A percentile compares a stretch with the other conserved stretches of the same genome.
These are phyloP conservation scores for Hippocampus zosterae DNA, from an alignment of 2,113 vertebrate genomes.

Conservation along the genomic window DNA sequence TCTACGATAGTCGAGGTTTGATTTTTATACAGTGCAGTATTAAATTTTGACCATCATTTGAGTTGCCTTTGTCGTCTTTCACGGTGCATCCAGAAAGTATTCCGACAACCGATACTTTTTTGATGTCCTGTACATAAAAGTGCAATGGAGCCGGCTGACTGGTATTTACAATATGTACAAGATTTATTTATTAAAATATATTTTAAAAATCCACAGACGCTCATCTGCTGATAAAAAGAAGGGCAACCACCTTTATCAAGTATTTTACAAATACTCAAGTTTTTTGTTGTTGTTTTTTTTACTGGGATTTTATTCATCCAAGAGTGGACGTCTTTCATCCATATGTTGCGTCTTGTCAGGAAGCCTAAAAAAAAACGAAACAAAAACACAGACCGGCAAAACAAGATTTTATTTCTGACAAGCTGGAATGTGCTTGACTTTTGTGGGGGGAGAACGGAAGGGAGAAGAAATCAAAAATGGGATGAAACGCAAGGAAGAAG, in stretches of 20 bases:
- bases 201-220: background rate
- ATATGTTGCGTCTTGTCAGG: background rate
- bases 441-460: no score
- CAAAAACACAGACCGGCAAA: background rate
- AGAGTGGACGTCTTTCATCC: slow-evolving; percentile 43
- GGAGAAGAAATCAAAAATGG: no score
- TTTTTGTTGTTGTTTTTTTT: slow-evolving; percentile 8
- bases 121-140: background rate
- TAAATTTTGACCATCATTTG: background rate
- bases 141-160: background rate
- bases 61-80: background rate
- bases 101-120: background rate
- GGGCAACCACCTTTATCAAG: no score
- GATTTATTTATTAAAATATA: slow-evolving; percentile 8
- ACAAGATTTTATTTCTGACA: background rate
- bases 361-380: slow-evolving; percentile 16
- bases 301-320: slow-evolving; percentile 24
- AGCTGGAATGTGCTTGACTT: background rate
- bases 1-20: no score
- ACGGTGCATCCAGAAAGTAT: background rate
- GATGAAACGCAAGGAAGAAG: no score
- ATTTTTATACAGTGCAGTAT: slow-evolving; percentile 1
- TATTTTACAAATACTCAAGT: background rate
- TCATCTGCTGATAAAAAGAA: background rate
- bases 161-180: slow-evolving; percentile 2